A percentile compares a stretch with the other conserved stretches of the same genome.
These are phyloP conservation scores for Calliphora vicina DNA, from an alignment of 1,140 invertebrate genomes.

Conservation along the genomic window DNA sequence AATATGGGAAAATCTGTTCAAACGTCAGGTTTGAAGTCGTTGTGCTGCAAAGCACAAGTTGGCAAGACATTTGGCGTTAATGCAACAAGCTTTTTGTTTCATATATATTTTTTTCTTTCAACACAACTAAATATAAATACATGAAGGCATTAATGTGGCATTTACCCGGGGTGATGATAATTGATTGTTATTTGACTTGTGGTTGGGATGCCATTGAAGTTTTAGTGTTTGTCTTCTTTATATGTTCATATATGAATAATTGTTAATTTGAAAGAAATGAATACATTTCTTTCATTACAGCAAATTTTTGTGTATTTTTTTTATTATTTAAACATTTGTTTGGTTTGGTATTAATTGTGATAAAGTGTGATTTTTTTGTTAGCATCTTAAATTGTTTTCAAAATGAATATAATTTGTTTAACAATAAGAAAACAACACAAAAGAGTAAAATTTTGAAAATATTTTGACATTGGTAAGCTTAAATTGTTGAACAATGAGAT, in stretches of 20 bases:
- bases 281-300: not conserved
- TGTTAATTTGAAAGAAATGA: constrained; percentile 8
- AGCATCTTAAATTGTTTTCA: not conserved
- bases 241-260: not conserved
- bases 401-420: not conserved
- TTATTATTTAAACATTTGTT: not conserved
- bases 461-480: too few relatives aligned
- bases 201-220: not conserved
- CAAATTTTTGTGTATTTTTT: too few relatives aligned
- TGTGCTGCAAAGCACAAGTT: not conserved
- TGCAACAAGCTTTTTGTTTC: not conserved
- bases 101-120: not conserved
- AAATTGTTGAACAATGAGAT: too few relatives aligned
- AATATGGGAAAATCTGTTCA: not conserved
- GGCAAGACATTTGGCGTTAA: not conserved
- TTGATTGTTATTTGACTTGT: constrained; percentile 8
- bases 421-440: too few relatives aligned
- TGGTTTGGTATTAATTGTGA: not conserved
- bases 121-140: not conserved
- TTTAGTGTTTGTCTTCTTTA: not conserved
- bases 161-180: constrained; percentile 1
- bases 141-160: constrained; percentile 3
- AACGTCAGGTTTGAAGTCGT: not conserved
- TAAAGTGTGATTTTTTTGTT: not conserved
- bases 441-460: too few relatives aligned